These are phyloP conservation scores for Pristis pectinata DNA, from an alignment of 2,797 vertebrate genomes.

Conservation along the genomic window DNA sequence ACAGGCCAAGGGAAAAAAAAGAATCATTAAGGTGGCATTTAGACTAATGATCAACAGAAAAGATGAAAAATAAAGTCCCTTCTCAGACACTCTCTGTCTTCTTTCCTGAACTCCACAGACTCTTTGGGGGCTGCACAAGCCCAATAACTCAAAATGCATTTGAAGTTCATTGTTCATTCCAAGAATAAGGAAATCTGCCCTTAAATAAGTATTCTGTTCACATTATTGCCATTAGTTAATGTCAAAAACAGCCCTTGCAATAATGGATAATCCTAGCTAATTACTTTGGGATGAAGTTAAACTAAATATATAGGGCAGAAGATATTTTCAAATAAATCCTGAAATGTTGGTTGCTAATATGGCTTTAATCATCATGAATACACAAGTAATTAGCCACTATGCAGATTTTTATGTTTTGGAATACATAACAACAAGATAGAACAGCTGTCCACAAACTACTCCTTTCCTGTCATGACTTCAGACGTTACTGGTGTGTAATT, in stretches of 20 bases:
- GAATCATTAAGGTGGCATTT: not conserved
- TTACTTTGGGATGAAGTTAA: not conserved
- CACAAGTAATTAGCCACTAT: not conserved
- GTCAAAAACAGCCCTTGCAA: not conserved
- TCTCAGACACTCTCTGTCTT: not conserved
- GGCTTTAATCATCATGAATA: not conserved
- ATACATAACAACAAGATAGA: not conserved
- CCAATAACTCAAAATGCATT: not conserved
- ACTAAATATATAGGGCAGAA: not conserved
- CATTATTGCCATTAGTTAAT: not conserved
- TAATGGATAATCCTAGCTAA: not conserved
- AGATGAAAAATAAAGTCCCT: not conserved
- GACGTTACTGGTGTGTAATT: not conserved
- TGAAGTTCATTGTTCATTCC: not conserved
- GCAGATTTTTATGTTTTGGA: not conserved
- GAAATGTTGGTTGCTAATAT: not conserved
- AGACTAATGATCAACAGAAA: not conserved
- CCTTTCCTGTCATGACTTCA: conserved; percentile 1
- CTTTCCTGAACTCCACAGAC: not conserved
- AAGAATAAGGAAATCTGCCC: not conserved
- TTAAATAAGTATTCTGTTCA: not conserved
- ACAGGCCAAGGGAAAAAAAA: not conserved
- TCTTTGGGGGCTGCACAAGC: too few species aligned
- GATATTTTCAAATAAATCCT: not conserved
- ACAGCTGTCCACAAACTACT: not conserved